Base-by-base conservation (phyloP, 2,888 invertebrate genomes). In the Caenorhabditis virilis region DNA sequence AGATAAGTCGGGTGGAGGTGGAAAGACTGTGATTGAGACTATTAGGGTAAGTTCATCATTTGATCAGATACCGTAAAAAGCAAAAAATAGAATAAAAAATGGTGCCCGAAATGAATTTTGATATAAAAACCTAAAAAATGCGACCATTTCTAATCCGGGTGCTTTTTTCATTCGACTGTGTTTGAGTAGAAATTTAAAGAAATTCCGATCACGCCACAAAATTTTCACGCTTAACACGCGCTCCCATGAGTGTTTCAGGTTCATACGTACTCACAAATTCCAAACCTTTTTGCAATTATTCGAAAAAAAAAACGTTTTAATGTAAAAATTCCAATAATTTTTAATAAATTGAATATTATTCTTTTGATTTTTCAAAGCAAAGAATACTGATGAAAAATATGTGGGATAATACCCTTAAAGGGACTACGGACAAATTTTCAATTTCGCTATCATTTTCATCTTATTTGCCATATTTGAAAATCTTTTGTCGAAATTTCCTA, bases 11-110 rank as follows among this genome's bases (percentile, higher is more conserved):
- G 50, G 54, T 18, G 42, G 42, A 42, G 23, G 20, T 42, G 23
- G 42, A 43, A 53, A 56, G 20, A 56, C 54, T 22, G 52, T 62
- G 18, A 56, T 62, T 33, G 56, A 62, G 26, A 56, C 52, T 11
- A 62, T 62, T 20, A 9, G 62, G 41, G 62, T 57, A 47, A 62
- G 62, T 52, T 3, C 11, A 26, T 55, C 27, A 2, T 4, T 43
- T 25, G 23, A 25, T 26, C 9, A 11, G 3, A 25, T 43, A 13
- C 23, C 16, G 22, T 23, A 5, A 15, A 36, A 36, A n/a, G 16
- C 4, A n/a, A 15, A 3, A 4, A 15, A 36, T 3, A 13, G 16
- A 7, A 16, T 30, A 13, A 30, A 30, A 30, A 7, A 30, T 16
- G 4, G n/a, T 7, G 16, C 5, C 36, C 13, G 3, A 36, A 7